A percentile compares a stretch with the other conserved stretches of the same genome.
These are phyloP conservation scores for Drosophila setifemur DNA, from an alignment of 1,140 invertebrate species.

Conservation along the genomic window DNA sequence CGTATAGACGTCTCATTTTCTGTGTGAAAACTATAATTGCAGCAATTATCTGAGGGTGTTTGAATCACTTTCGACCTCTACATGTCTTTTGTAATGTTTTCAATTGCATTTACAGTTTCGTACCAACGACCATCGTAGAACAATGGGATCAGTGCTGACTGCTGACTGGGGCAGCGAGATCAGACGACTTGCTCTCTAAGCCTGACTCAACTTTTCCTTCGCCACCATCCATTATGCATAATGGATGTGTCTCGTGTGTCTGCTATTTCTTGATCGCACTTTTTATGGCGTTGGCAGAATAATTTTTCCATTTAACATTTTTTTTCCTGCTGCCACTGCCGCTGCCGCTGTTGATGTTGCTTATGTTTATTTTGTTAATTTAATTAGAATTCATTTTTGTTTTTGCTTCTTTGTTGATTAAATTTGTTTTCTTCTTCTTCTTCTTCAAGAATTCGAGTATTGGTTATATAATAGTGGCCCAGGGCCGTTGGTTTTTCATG, in stretches of 20 bases:
- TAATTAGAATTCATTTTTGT: slow-evolving; percentile 67
- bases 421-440: slow-evolving; percentile 17
- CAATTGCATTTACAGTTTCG: slow-evolving; percentile 58
- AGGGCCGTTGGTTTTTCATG: slow-evolving; percentile 40
- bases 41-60: too few relatives aligned
- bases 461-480: slow-evolving; percentile 24
- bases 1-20: too few relatives aligned
- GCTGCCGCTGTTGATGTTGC: too few relatives aligned
- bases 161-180: slow-evolving; percentile 23
- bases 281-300: slow-evolving; percentile 64
- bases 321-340: slow-evolving; percentile 24
- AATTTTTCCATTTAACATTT: slow-evolving; percentile 64
- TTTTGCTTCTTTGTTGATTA: slow-evolving; percentile 20
- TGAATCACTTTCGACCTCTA: not conserved
- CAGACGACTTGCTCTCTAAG: slow-evolving; percentile 15
- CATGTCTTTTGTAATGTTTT: not conserved
- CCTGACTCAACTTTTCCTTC: slow-evolving; percentile 53
- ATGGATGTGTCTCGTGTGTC: slow-evolving; percentile 47
- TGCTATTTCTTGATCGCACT: slow-evolving; percentile 63
- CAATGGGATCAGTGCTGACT: slow-evolving; percentile 42
- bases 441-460: slow-evolving; percentile 34
- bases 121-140: too few relatives aligned
- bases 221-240: slow-evolving; percentile 36
- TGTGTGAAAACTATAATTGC: not conserved
- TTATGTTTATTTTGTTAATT: slow-evolving; percentile 65